Evolutionary conservation across 1,140 invertebrate species (phyloP).

Genomic region (Adoxophyes honmai): DNA sequence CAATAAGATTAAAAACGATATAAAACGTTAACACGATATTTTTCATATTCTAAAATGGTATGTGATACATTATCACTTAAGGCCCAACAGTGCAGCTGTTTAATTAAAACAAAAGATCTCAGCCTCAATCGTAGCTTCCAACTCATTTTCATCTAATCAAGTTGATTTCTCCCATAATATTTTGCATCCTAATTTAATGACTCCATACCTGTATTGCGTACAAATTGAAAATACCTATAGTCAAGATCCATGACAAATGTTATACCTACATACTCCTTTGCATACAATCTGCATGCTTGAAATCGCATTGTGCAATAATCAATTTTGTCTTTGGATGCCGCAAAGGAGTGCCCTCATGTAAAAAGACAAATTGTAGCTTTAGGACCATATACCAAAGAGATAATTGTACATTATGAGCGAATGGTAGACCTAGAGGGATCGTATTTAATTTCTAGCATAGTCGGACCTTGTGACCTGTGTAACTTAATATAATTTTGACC

Average conservation of each 20-base stretch:
- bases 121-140: conserved; percentile 13
- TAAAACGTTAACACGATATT: conserved; percentile 53
- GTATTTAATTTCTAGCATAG: conserved; percentile 70
- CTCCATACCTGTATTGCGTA: conserved; percentile 13
- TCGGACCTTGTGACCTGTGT: conserved; percentile 65
- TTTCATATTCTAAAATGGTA: conserved; percentile 70
- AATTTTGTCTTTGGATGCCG: conserved; percentile 21
- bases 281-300: conserved; percentile 17
- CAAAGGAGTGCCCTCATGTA: conserved; percentile 52
- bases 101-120: conserved; percentile 26
- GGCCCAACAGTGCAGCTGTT: conserved; percentile 22
- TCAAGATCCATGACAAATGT: neutral
- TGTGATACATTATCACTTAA: conserved; percentile 66
- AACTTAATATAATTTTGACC: conserved; percentile 58
- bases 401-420: conserved; percentile 69
- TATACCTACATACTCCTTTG: conserved; percentile 25
- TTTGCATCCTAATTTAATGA: conserved; percentile 1
- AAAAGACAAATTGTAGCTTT: conserved; percentile 64
- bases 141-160: neutral
- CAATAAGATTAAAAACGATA: conserved; percentile 48
- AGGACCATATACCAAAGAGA: conserved; percentile 75
- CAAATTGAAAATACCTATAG: conserved; percentile 7
- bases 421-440: conserved; percentile 52
- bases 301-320: conserved; percentile 8
- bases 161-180: neutral